Conservation (phyloP, 2,797 vertebrate genomes). For the Numenius phaeopus region DNA sequence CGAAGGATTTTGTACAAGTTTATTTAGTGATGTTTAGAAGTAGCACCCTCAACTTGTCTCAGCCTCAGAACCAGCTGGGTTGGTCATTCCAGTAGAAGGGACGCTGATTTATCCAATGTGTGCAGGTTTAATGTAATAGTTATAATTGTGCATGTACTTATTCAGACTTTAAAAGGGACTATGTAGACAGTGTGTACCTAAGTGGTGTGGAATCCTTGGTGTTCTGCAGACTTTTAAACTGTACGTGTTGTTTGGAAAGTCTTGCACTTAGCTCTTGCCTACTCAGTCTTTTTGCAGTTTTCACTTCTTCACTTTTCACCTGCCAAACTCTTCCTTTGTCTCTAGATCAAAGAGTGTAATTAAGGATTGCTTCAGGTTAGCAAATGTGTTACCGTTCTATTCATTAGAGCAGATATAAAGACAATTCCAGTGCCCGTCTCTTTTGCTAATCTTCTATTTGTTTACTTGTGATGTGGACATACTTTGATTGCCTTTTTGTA, state of each 20-base stretch:
- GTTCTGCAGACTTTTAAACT: background rate
- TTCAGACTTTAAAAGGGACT: background rate
- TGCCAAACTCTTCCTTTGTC: background rate
- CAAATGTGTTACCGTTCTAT: background rate
- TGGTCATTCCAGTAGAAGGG: background rate
- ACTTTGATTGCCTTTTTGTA: background rate
- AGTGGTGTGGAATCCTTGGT: background rate
- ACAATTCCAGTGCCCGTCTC: fast-evolving
- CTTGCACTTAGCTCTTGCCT: background rate
- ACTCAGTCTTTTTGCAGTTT: background rate
- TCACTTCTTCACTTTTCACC: background rate
- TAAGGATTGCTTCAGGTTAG: background rate
- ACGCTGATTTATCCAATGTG: fast-evolving
- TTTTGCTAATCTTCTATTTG: background rate
- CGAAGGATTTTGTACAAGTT: background rate
- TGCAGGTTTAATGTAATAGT: background rate
- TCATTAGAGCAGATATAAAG: background rate
- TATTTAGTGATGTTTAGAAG: background rate
- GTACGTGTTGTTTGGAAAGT: background rate
- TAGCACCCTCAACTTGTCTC: background rate
- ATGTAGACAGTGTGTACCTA: fast-evolving
- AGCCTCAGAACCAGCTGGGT: background rate
- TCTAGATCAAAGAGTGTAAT: background rate
- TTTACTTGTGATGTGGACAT: background rate
- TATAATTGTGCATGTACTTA: fast-evolving